These are phyloP conservation scores for Zoanthus sansibaricus DNA, from an alignment of 92 coral and sea anemone species.

Conservation along the genomic window DNA sequence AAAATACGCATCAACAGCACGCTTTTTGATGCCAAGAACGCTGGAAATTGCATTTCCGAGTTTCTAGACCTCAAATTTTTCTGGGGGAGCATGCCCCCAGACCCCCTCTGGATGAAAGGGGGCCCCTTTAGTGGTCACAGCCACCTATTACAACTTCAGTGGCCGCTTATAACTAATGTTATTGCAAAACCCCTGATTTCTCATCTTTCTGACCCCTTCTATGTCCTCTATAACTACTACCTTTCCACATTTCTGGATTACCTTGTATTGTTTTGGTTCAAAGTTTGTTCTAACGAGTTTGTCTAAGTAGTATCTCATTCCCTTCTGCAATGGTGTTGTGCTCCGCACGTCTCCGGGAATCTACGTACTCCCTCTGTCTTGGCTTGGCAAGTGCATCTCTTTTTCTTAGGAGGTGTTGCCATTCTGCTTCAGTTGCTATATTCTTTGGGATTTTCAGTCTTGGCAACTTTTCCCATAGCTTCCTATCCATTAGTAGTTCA, in stretches of 20 bases:
- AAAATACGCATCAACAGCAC: too few species aligned
- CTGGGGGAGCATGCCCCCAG: too few species aligned
- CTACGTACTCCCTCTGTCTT: constrained; percentile 66
- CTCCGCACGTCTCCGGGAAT: constrained; percentile 53
- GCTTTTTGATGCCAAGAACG: too few species aligned
- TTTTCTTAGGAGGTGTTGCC: constrained; percentile 60
- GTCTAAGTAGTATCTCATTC: constrained; percentile 63
- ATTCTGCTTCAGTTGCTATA: constrained; percentile 58
- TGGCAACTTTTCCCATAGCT: constrained; percentile 66
- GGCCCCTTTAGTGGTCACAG: too few species aligned
- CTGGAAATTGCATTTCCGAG: too few species aligned
- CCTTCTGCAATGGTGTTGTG: constrained; percentile 57
- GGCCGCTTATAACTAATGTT: too few species aligned
- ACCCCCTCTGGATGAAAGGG: too few species aligned
- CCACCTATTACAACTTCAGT: too few species aligned
- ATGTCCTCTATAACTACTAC: constrained; percentile 55
- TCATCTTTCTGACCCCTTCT: constrained; percentile 64
- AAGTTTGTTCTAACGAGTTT: constrained; percentile 34
- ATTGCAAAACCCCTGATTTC: too few species aligned
- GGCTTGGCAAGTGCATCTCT: constrained; percentile 63
- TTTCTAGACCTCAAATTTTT: too few species aligned
- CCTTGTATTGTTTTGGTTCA: constrained; percentile 28
- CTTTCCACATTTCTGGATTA: constrained; percentile 62
- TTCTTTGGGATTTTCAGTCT: constrained; percentile 46
- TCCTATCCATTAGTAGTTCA: constrained; percentile 70